Conservation (phyloP, 1,140 invertebrate genomes). For the Drosophila orena region DNA sequence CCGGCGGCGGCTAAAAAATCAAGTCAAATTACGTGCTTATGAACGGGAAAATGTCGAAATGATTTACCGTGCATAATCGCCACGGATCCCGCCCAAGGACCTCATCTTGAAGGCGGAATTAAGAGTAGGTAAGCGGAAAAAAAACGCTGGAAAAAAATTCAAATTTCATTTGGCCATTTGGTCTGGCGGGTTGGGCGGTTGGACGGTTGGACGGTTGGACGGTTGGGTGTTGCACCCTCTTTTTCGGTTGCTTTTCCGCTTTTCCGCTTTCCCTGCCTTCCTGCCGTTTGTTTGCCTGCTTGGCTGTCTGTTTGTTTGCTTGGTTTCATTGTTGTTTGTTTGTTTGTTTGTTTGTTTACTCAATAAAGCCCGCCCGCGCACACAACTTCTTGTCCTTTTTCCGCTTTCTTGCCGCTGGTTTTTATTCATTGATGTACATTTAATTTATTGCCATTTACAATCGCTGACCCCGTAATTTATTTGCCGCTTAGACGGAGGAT, state of each 20-base stretch:
- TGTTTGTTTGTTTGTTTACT: constrained; percentile 72
- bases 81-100: constrained; percentile 47
- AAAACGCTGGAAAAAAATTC: constrained; percentile 57
- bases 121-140: constrained; percentile 28
- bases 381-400: constrained; percentile 67
- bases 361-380: constrained; percentile 44
- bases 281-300: constrained; percentile 56
- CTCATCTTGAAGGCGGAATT: constrained; percentile 39
- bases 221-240: constrained; percentile 11
- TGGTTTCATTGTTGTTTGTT: constrained; percentile 78
- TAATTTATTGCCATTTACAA: constrained; percentile 76
- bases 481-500: constrained; percentile 41
- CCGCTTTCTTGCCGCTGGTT: constrained; percentile 24
- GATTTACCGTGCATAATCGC: constrained; percentile 84
- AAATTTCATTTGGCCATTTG: constrained; percentile 72
- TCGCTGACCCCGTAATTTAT: constrained; percentile 69
- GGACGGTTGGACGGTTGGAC: background rate
- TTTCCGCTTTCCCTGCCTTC: constrained; percentile 24
- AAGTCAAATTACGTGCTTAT: constrained; percentile 84
- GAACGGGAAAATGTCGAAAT: constrained; percentile 84
- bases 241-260: background rate
- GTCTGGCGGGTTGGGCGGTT: background rate
- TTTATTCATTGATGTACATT: constrained; percentile 74
- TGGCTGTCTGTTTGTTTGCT: constrained; percentile 68
- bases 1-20: constrained; percentile 62